Evolutionary conservation across 2,113 vertebrate genomes (phyloP), one percentile per base, ranked within the genome.

Genomic region (Gymnocephalus cernua): DNA sequence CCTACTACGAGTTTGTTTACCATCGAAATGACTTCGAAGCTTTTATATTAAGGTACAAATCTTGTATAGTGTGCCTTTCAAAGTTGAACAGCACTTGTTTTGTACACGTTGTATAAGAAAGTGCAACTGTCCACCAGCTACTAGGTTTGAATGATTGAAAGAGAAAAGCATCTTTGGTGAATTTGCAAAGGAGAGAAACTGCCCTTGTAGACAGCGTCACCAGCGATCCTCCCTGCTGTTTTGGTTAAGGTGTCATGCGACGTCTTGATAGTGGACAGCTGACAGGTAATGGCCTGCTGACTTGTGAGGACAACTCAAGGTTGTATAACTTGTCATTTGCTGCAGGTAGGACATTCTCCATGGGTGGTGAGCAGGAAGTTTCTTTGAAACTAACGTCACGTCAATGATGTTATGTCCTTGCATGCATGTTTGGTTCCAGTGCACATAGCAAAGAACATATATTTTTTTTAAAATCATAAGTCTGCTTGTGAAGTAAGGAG

Each of bases 221-320:
- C 25, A 47, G 62, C 44, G 12, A 4, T 9, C 62, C 29, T 74
- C 63, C 69, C 57, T 78, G 64, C 63, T 66, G 58, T 80, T 81
- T 35, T 41, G 32, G 56, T 45, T 62, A 63, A 48, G 35, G 74
- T 65, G 56, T 64, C 44, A 47, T 27, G 32, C 29, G 27, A 47
- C 0, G 19, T 78, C 73, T 48, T 80, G 21, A 61, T 67, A 27
- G 78, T 61, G 53, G 3, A 5, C 11, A 53, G 25, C 50, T 78
- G 65, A 79, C 74, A 47, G 61, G 32, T 71, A 64, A 56, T 68
- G 57, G 25, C 27, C 18, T n/a, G 38, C 21, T 77, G 63, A 77
- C 41, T 32, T 11, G 51, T 65, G 64, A 58, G 25, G 41, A 74
- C 70, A 50, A 56, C 27, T 78, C 73, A 81, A 64, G 73, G 80